Base-by-base conservation (phyloP, 1,140 invertebrate species). In the Meteorus sp. region DNA sequence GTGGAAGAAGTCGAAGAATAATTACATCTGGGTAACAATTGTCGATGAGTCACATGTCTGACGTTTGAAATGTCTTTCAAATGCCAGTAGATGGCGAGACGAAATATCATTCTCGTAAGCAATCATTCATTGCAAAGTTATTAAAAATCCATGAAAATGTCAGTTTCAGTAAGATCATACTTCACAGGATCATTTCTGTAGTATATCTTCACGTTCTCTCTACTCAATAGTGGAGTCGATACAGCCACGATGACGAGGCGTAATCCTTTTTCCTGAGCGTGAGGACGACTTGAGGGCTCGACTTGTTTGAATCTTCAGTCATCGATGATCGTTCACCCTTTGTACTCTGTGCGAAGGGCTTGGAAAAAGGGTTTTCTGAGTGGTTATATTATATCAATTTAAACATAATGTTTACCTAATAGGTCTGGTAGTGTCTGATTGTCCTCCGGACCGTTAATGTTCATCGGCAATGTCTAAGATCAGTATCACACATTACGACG, bases 131-230 rank as follows among this genome's bases (percentile, higher is more conserved):
- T 23, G 22, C 20, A 3, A 11, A 47, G 20, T 47, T 47, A 23
- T 35, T 33, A 51, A 51, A 11, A 11, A 17, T 4, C 2, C n/a
- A 1, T 6, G 13, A 5, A 2, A 33, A 2, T 2, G 20, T 15
- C 3, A n/a, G 3, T 0, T 29, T 54, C 44, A 17, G 60, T 64
- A 82, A 81, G 80, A 81, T 77, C 77, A 76, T 81, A 76, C 79
- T 82, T 80, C 78, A 77, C 78, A 81, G 80, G 79, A 82, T 82
- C 78, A 80, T 77, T 81, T 81, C 79, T 82, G 79, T 79, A 82
- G 81, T 80, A 74, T 66, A 74, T 77, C 73, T 80, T 73, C 69
- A 62, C 63, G 70, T 61, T 68, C 69, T 74, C 70, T 75, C 64
- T 70, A 66, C 63, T 66, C 66, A 69, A 74, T 55, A 60, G 53